phyloP scores from a whole-genome alignment of 2,113 vertebrate species.

The Lucifuga dentata region DNA sequence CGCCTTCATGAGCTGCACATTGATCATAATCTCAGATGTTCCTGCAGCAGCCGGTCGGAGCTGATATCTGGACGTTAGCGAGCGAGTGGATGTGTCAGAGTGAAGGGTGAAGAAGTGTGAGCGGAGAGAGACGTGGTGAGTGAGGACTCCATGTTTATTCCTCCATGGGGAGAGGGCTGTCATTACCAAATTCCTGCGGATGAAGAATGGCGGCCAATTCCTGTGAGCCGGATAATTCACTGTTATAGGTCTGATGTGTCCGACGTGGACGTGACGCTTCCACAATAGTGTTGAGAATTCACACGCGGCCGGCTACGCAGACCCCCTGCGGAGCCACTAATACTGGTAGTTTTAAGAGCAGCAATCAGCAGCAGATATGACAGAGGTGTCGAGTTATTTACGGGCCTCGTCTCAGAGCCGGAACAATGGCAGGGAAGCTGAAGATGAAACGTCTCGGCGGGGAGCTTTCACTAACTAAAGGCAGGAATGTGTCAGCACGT shows the following conservation, averaged over 20 bases:
- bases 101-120: conserved; percentile 49
- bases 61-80: conserved; percentile 20
- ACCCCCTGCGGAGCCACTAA: conserved; percentile 41
- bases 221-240: conserved; percentile 72
- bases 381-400: conserved; percentile 50
- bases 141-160: conserved; percentile 78
- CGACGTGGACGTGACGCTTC: conserved; percentile 45
- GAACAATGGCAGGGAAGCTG: conserved; percentile 35
- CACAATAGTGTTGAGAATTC: conserved; percentile 49
- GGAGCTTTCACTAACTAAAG: conserved; percentile 39
- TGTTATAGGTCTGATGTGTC: conserved; percentile 55
- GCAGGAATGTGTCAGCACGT: too few species aligned
- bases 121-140: conserved; percentile 60
- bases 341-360: conserved; percentile 25
- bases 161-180: conserved; percentile 80
- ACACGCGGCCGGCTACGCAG: conserved; percentile 8
- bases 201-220: conserved; percentile 79
- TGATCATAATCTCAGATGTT: conserved; percentile 3
- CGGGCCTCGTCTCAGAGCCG: conserved; percentile 20
- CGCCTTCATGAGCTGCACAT: neutral
- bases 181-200: conserved; percentile 79
- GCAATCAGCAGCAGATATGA: conserved; percentile 10
- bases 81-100: conserved; percentile 9
- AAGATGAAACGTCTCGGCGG: conserved; percentile 30
- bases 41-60: conserved; percentile 23